Evolutionary conservation across 1,140 invertebrate species (phyloP).

Genomic region (Uloborus diversus): DNA sequence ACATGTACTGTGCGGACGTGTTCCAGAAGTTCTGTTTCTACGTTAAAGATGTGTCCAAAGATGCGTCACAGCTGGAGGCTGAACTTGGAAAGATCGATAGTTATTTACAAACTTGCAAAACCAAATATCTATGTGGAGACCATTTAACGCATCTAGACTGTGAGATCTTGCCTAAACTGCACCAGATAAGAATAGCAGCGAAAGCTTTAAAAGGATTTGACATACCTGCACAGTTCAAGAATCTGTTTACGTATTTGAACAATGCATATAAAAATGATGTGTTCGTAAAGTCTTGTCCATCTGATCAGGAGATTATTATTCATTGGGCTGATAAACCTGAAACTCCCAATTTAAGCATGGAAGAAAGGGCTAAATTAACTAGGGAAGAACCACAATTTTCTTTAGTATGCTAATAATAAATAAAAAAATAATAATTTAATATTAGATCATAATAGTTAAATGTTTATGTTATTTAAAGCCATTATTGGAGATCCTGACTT

Average conservation of each 20-base stretch:
- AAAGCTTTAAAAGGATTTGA: constrained; percentile 70
- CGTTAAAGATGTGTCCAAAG: constrained; percentile 70
- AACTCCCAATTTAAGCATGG: constrained; percentile 63
- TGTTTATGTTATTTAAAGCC: neutral
- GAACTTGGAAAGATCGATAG: constrained; percentile 67
- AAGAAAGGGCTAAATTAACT: constrained; percentile 63
- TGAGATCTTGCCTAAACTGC: constrained; percentile 71
- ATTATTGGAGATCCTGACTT: too few relatives aligned
- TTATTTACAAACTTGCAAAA: constrained; percentile 62
- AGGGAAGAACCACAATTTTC: constrained; percentile 63
- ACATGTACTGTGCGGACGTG: constrained; percentile 68
- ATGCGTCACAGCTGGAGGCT: constrained; percentile 66
- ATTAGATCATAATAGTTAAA: neutral
- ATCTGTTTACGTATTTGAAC: constrained; percentile 72
- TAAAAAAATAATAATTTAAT: neutral
- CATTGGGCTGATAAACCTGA: constrained; percentile 71
- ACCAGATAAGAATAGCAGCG: constrained; percentile 71
- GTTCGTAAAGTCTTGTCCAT: constrained; percentile 72
- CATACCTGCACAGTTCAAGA: constrained; percentile 69
- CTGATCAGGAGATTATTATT: constrained; percentile 73
- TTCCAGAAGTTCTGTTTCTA: constrained; percentile 73
- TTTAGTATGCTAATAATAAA: constrained; percentile 61
- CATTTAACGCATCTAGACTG: constrained; percentile 69
- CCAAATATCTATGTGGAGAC: constrained; percentile 67
- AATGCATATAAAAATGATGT: constrained; percentile 70